phyloP scores from a whole-genome alignment of 2,888 invertebrate species.

The Pollenia labialis region DNA sequence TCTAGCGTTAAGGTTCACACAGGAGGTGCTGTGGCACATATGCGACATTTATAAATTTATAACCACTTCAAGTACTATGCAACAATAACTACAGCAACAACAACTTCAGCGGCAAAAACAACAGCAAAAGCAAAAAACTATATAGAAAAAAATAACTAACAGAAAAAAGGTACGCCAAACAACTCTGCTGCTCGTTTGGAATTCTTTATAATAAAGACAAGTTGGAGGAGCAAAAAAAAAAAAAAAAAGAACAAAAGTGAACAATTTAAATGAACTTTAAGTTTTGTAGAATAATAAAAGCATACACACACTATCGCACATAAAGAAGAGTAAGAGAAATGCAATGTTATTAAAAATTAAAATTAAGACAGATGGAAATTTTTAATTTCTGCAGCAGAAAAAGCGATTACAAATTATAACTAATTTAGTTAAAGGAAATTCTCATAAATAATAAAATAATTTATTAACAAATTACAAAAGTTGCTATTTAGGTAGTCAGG shows the following conservation, averaged over 20 bases:
- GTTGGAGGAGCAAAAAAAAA: conserved; percentile 9
- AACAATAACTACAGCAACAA: conserved; percentile 32
- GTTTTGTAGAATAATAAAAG: conserved; percentile 9
- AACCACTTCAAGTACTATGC: conserved; percentile 68
- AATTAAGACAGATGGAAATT: too few species aligned
- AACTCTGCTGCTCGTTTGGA: conserved; percentile 53
- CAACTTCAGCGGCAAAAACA: conserved; percentile 16
- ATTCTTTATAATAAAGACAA: conserved; percentile 65
- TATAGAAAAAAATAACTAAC: conserved; percentile 42
- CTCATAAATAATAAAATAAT: too few species aligned
- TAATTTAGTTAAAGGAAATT: too few species aligned
- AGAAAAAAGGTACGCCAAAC: conserved; percentile 35
- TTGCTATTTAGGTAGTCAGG: too few species aligned
- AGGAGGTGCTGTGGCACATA: conserved; percentile 74
- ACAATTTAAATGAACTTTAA: conserved; percentile 71
- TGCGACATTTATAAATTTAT: conserved; percentile 76
- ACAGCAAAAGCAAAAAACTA: conserved; percentile 10
- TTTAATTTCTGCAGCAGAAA: too few species aligned
- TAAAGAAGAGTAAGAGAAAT: neutral
- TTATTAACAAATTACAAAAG: too few species aligned
- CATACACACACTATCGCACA: neutral
- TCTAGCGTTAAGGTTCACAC: conserved; percentile 71
- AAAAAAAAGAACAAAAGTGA: conserved; percentile 20
- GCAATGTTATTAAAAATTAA: conserved; percentile 44
- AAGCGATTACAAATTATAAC: too few species aligned